These are phyloP conservation scores for Cygnus buccinator DNA, from an alignment of 2,113 vertebrate species.

Conservation along the genomic window DNA sequence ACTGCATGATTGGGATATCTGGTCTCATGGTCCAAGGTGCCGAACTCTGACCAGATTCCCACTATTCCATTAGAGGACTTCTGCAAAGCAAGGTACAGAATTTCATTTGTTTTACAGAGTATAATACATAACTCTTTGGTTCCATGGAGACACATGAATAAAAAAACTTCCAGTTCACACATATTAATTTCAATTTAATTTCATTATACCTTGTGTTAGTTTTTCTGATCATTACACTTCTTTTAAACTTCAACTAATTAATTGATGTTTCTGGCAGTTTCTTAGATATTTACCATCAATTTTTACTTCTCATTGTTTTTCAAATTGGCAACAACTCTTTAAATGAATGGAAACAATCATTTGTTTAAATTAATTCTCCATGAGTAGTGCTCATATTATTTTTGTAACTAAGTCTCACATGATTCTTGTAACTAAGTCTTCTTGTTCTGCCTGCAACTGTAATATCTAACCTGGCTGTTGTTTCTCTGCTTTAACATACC, in stretches of 20 bases:
- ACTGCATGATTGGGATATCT: background rate
- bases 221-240: background rate
- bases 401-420: background rate
- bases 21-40: background rate
- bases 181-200: background rate
- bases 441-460: background rate
- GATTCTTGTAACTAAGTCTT: slow-evolving; percentile 4
- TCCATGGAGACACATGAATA: background rate
- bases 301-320: background rate
- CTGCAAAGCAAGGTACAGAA: background rate
- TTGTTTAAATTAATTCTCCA: slow-evolving; percentile 22
- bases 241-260: background rate
- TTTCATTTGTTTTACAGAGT: background rate
- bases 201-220: background rate
- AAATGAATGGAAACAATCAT: background rate
- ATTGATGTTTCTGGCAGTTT: background rate
- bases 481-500: background rate
- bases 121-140: accelerated
- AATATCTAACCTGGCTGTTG: background rate
- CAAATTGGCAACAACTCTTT: background rate
- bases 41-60: background rate
- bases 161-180: background rate
- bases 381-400: background rate
- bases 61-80: background rate
- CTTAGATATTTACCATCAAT: background rate